phyloP scores from a whole-genome alignment of 2,113 vertebrate genomes.

The Periophthalmus modestus region DNA sequence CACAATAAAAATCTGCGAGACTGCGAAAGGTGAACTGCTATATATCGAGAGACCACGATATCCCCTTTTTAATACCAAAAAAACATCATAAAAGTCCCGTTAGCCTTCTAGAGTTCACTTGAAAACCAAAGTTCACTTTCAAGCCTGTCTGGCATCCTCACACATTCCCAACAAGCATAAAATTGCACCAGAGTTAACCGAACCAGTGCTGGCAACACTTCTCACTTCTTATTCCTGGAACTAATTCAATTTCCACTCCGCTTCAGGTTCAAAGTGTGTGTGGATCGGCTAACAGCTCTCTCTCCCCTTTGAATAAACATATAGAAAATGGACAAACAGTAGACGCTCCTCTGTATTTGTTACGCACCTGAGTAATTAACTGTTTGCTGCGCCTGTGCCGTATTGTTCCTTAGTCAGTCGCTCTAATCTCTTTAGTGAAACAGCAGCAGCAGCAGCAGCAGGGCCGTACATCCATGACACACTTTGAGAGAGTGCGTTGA shows the following conservation, averaged over 20 bases:
- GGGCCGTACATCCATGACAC: neutral
- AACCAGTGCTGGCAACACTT: neutral
- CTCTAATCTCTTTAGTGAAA: slow-evolving; percentile 1
- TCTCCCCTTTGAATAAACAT: neutral
- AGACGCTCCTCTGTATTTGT: neutral
- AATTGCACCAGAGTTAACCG: neutral
- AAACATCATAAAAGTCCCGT: too few relatives aligned
- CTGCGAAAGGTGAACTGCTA: too few relatives aligned
- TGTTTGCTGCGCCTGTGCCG: neutral
- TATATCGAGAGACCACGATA: too few relatives aligned
- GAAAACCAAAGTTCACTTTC: neutral
- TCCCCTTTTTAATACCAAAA: too few relatives aligned
- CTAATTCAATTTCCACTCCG: neutral
- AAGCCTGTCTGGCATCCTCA: neutral
- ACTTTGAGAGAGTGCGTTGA: neutral
- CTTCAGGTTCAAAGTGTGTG: neutral
- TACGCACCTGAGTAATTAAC: slow-evolving; percentile 4
- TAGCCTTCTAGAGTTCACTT: neutral
- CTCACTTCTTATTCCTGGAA: neutral
- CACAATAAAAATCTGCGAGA: too few relatives aligned
- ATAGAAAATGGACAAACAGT: neutral
- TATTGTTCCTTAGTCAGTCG: neutral
- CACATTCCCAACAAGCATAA: neutral
- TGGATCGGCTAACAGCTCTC: neutral
- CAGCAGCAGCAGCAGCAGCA: neutral